These are phyloP conservation scores for Hymenochirus boettgeri DNA, from an alignment of 2,113 vertebrate species.

Conservation along the genomic window DNA sequence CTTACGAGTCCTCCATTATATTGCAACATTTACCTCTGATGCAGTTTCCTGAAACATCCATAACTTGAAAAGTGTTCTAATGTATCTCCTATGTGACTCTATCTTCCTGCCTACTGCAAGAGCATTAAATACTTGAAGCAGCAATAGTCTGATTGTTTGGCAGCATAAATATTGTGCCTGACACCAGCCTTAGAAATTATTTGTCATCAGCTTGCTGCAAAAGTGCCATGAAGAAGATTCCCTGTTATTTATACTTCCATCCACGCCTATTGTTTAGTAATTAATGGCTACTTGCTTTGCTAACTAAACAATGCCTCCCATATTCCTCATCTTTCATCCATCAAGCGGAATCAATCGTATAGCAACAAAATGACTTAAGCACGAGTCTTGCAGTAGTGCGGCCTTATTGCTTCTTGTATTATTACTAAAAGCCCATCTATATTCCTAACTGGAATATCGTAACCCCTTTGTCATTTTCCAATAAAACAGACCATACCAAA, in stretches of 20 bases:
- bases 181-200: no score
- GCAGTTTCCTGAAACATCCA: no score
- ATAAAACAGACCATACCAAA: conserved; percentile 81
- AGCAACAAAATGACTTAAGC: conserved; percentile 56
- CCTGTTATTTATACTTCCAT: conserved; percentile 27
- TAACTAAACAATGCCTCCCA: conserved; percentile 58
- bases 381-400: conserved; percentile 62
- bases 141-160: no score
- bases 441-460: conserved; percentile 74
- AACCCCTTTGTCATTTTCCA: conserved; percentile 80
- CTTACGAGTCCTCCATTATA: no score
- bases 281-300: conserved; percentile 55
- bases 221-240: not conserved
- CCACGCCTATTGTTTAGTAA: conserved; percentile 54
- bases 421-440: conserved; percentile 77
- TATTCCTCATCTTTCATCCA: conserved; percentile 68
- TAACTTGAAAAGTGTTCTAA: no score
- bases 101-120: no score
- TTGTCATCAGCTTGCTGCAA: no score
- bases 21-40: no score
- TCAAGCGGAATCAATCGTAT: conserved; percentile 69
- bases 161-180: no score
- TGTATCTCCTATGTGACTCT: no score
- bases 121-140: no score
- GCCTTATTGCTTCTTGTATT: conserved; percentile 68